A percentile compares a stretch with the other conserved stretches of the same genome.
phyloP scores from a whole-genome alignment of 1,140 invertebrate genomes.

The Amyelois transitella region DNA sequence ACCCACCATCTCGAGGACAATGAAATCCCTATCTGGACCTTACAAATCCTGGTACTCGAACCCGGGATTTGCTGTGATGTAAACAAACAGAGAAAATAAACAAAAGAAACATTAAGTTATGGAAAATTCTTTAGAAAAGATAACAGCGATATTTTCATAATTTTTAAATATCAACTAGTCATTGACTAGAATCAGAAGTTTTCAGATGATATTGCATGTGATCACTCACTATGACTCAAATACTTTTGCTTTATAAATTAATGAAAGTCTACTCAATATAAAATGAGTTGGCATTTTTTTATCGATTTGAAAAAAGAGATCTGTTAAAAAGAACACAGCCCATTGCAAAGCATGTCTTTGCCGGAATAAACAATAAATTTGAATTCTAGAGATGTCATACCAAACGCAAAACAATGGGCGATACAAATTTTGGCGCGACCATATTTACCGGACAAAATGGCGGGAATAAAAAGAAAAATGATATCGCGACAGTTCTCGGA shows the following conservation, averaged over 20 bases:
- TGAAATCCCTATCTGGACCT: constrained; percentile 23
- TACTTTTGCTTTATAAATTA: no score
- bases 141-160: no score
- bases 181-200: no score
- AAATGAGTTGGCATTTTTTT: background rate
- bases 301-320: background rate
- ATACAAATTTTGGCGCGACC: background rate
- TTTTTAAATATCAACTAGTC: no score
- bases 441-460: background rate
- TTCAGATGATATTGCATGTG: no score
- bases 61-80: constrained; percentile 18
- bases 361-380: background rate
- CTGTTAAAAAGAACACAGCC: background rate
- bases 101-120: constrained; percentile 13
- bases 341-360: no score
- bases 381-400: background rate
- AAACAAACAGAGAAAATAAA: constrained; percentile 10
- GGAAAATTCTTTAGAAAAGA: constrained; percentile 1
- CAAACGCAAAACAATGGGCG: constrained; percentile 3
- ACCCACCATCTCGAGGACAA: constrained; percentile 18
- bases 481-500: constrained; percentile 10
- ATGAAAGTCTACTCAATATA: no score
- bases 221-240: no score
- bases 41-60: constrained; percentile 16
- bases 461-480: constrained; percentile 10